Conservation (phyloP, 1,140 invertebrate genomes). For the Drosophila orena region DNA sequence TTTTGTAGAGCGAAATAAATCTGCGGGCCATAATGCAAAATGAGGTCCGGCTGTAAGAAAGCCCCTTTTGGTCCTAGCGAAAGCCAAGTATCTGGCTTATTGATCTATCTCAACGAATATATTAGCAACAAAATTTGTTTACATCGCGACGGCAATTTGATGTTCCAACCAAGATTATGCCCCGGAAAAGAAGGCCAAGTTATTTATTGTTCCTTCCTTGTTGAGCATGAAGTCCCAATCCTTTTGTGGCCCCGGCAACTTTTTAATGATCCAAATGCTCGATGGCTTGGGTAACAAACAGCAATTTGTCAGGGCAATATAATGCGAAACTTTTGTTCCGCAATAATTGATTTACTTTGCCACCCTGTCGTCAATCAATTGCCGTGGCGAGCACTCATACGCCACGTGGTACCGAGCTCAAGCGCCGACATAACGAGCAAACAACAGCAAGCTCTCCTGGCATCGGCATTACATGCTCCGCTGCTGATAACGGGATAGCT, state of each 20-base stretch:
- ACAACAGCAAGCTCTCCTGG: constrained; percentile 36
- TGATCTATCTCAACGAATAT: constrained; percentile 55
- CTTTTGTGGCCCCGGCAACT: constrained; percentile 61
- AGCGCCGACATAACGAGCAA: constrained; percentile 62
- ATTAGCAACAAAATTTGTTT: constrained; percentile 64
- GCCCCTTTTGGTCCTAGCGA: constrained; percentile 22
- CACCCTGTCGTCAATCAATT: constrained; percentile 76
- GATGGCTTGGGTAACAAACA: constrained; percentile 53
- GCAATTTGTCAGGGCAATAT: constrained; percentile 68
- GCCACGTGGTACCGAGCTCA: constrained; percentile 59
- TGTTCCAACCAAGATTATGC: constrained; percentile 41
- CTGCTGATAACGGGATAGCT: constrained; percentile 61
- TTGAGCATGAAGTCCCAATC: constrained; percentile 47
- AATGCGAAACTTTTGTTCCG: constrained; percentile 50
- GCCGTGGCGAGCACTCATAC: constrained; percentile 72
- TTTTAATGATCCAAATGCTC: constrained; percentile 70
- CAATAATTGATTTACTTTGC: constrained; percentile 78
- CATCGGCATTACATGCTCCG: constrained; percentile 55
- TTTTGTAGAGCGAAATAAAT: constrained; percentile 71
- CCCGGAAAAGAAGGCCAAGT: constrained; percentile 23
- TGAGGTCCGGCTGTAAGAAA: constrained; percentile 60
- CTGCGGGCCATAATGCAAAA: constrained; percentile 66
- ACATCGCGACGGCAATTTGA: constrained; percentile 67
- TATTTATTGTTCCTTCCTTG: constrained; percentile 65
- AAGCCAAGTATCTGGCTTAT: constrained; percentile 65